Base-by-base conservation (phyloP, 2,888 invertebrate genomes). In the Gonocerus acuteangulatus region DNA sequence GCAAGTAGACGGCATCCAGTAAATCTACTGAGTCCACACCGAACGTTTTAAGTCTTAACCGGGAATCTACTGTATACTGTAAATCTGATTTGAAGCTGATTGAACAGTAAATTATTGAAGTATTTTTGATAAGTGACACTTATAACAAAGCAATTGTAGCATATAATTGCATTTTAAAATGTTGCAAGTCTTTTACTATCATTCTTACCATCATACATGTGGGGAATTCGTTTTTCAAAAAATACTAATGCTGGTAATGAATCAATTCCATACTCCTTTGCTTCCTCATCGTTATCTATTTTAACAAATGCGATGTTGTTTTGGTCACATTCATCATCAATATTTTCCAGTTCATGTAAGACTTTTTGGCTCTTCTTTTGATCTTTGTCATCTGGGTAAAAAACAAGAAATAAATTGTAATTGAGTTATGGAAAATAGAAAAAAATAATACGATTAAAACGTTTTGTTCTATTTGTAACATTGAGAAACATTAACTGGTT, bases 301-400 rank as follows among this genome's bases (percentile, higher is more conserved):
- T 93, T 93, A 6, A 93, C 92, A 73, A 93, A 93, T 54, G 88
- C 89, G 69, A 93, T 92, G 71, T 88, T 88, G 72, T 93, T 89
- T 72, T 89, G 87, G 74, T 93, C 93, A 75, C 91, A 91, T 73
- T 93, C 93, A 71, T 93, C 93, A 72, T 94, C 94, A 69, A 94
- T 93, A 72, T 91, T 92, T 76, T 94, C 93, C 70, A 93, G 76
- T 74, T 91, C 92, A 57, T 79, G 76, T 66, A 93, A 78, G 62
- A 91, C 80, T 74, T 90, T 89, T 74, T 89, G 87, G 73, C 90
- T 90, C 75, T 89, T 89, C 77, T 90, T 91, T 73, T 92, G 90
- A 69, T 89, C 87, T 75, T 87, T 91, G 75, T 92, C 90, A 78
- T 93, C 92, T 92, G 76, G 68, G 78, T 76, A 72, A 68, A 72